Conservation (phyloP, 2,113 vertebrate genomes). For the Cryptotis parvus region DNA sequence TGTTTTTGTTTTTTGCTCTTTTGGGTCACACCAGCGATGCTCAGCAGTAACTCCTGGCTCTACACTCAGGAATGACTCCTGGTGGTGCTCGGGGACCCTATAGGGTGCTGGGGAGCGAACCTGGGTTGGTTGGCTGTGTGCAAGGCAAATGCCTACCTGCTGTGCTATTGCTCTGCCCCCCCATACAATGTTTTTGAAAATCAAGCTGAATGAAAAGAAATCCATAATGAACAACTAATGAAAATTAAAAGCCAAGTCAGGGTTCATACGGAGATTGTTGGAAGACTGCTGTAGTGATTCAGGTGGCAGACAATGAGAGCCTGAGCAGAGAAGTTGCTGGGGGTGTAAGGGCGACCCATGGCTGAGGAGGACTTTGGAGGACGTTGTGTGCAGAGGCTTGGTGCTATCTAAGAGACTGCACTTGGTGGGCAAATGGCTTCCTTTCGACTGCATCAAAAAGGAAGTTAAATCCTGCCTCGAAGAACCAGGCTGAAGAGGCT, state of each 20-base stretch:
- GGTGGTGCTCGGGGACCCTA: too few species aligned
- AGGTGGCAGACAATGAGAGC: neutral
- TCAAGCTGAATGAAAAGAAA: conserved; percentile 13
- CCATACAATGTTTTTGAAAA: conserved; percentile 15
- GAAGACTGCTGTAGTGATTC: neutral
- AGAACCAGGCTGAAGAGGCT: neutral
- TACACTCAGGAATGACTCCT: too few species aligned
- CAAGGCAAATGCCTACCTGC: too few species aligned
- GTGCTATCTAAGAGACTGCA: neutral
- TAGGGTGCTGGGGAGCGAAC: too few species aligned
- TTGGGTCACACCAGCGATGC: too few species aligned
- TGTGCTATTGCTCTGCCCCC: too few species aligned
- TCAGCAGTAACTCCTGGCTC: too few species aligned
- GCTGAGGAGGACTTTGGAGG: neutral
- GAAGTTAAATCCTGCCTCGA: conserved; percentile 2
- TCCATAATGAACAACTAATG: neutral
- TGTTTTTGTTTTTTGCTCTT: too few species aligned
- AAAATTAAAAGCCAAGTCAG: neutral
- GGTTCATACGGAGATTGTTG: neutral
- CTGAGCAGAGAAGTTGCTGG: neutral
- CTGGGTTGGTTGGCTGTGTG: too few species aligned
- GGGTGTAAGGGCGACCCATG: neutral
- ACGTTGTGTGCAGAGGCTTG: neutral
- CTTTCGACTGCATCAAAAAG: neutral
- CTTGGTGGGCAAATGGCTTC: too few species aligned